Base-by-base conservation (phyloP, 2,888 invertebrate genomes). In the Drosophila picticornis region DNA sequence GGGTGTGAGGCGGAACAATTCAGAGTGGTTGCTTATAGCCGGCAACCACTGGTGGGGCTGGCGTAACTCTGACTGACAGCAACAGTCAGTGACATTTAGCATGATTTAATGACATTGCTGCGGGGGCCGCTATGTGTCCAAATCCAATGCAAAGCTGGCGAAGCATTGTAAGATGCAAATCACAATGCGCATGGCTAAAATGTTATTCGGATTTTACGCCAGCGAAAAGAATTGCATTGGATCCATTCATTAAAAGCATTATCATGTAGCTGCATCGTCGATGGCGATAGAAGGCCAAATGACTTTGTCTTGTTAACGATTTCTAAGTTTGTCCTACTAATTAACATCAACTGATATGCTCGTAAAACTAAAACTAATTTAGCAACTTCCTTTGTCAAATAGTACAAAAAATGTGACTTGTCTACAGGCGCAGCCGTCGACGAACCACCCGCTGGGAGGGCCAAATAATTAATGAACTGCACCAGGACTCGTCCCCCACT, bases 1-100 rank as follows among this genome's bases (percentile, higher is more conserved):
- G 38, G 51, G 40, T 22, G 16, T 46, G 40, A 38, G 13, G 48
- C 46, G 52, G 43, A 72, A 50, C 56, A 43, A 56, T 40, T 67
- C 65, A 22, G 68, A 79, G 88, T 84, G 87, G 72, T 68, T 60
- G 79, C 71, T 62, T 71, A 61, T 61, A 63, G 85, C 90, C 88
- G 40, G 77, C 69, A 76, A 90, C 76, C 62, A 81, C 72, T 82
- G 72, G 81, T 70, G 62, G 43, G 29, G 40, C 40, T 48, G 53
- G 60, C 58, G 29, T 40, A 53, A 66, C 76, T 60, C 73, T 31
- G 81, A 90, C 66, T 90, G 90, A 89, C 85, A 70, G 80, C 80
- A 88, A 77, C 83, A 87, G 88, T 80, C 83, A 80, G 53, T 91
- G 88, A 88, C 88, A 91, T 91, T 88, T 88, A 88, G 90, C 85